Conservation (phyloP, 2,888 invertebrate genomes). For the Macaria liturata region DNA sequence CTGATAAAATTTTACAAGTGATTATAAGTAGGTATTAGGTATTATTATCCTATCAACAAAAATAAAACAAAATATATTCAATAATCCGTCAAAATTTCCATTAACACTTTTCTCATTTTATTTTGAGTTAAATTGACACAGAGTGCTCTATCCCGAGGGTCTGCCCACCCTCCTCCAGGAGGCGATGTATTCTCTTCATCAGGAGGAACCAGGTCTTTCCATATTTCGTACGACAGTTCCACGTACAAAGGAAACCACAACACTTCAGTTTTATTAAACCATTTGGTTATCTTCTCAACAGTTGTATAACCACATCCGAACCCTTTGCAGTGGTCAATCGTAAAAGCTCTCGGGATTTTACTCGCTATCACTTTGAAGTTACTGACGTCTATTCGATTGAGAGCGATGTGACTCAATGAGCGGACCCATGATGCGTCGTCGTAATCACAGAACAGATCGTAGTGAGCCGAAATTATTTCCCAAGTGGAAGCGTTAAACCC, state of each 20-base stretch:
- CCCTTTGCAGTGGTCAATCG: constrained; percentile 25
- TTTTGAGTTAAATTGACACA: constrained; percentile 52
- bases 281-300: not conserved
- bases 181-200: not conserved
- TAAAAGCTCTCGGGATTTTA: constrained; percentile 49
- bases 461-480: constrained; percentile 58
- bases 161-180: constrained; percentile 54
- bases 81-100: constrained; percentile 36
- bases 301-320: not conserved
- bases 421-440: constrained; percentile 60
- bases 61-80: too few species aligned
- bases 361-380: constrained; percentile 53
- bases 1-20: too few species aligned
- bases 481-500: constrained; percentile 53
- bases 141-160: constrained; percentile 52
- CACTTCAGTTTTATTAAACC: constrained; percentile 21
- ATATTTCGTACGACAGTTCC: constrained; percentile 49
- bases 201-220: constrained; percentile 39
- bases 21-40: too few species aligned
- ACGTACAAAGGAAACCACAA: constrained; percentile 48
- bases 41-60: too few species aligned
- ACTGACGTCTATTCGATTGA: constrained; percentile 47
- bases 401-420: constrained; percentile 53
- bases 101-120: constrained; percentile 50
- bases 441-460: constrained; percentile 54